Evolutionary conservation across 2,113 vertebrate species (phyloP).

Genomic region (Oncorhynchus nerka): DNA sequence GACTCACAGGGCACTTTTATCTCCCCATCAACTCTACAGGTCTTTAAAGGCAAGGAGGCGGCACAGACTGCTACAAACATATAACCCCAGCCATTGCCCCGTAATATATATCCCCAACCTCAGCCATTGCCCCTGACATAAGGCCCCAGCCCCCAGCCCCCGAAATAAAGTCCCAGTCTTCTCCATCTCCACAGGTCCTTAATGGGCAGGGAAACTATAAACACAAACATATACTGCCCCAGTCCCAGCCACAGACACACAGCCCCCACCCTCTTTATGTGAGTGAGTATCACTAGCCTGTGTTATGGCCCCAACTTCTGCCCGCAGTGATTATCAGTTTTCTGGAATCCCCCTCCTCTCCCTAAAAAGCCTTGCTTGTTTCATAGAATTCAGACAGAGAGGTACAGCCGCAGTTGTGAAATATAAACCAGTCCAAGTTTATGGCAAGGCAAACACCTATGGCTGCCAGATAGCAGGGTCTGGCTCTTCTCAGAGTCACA

Average conservation of each 20-base stretch:
- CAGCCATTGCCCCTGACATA: not conserved
- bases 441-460: slow-evolving; percentile 70
- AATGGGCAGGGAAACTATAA: not conserved
- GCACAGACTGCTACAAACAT: slow-evolving; percentile 47
- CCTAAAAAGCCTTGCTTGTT: slow-evolving; percentile 33
- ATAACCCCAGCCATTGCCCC: not conserved
- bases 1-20: slow-evolving; percentile 64
- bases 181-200: slow-evolving; percentile 8
- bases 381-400: slow-evolving; percentile 43
- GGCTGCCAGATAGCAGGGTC: slow-evolving; percentile 62
- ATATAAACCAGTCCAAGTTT: slow-evolving; percentile 69
- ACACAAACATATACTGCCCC: slow-evolving; percentile 18
- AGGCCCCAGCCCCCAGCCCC: not conserved
- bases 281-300: slow-evolving; percentile 30
- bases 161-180: slow-evolving; percentile 21
- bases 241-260: slow-evolving; percentile 20
- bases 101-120: slow-evolving; percentile 36
- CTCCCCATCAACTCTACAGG: slow-evolving; percentile 63
- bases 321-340: slow-evolving; percentile 33
- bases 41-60: slow-evolving; percentile 52
- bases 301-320: slow-evolving; percentile 21
- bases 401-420: slow-evolving; percentile 50
- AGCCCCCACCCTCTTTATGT: not conserved
- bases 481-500: slow-evolving; percentile 70
- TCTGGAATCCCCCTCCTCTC: slow-evolving; percentile 26